A percentile compares a stretch with the other conserved stretches of the same genome.
Conservation (phyloP, 2,113 vertebrate genomes). For the Alouatta palliata region DNA sequence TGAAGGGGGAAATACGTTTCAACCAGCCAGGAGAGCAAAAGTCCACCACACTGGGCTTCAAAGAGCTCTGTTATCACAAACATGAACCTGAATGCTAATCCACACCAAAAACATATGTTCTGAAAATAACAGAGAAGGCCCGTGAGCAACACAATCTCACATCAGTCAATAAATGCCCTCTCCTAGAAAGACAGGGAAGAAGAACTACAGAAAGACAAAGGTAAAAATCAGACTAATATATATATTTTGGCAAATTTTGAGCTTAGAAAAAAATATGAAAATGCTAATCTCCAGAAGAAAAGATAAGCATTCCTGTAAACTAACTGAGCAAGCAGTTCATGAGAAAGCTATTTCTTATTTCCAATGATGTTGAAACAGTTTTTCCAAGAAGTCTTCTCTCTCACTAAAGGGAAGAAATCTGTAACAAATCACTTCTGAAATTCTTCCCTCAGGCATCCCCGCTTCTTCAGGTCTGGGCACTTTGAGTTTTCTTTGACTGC, state of each 20-base stretch:
- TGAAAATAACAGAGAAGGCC: background rate
- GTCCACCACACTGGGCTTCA: background rate
- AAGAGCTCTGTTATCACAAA: background rate
- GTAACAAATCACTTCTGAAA: constrained; percentile 26
- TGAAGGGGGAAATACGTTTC: constrained; percentile 36
- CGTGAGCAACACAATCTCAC: background rate
- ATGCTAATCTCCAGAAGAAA: background rate
- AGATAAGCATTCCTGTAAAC: background rate
- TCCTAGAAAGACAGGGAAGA: background rate
- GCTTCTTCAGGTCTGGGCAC: background rate
- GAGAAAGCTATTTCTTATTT: constrained; percentile 43
- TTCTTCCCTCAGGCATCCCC: background rate
- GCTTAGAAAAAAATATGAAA: background rate
- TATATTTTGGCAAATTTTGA: background rate
- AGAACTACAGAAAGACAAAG: background rate
- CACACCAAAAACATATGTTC: background rate
- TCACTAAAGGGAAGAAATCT: constrained; percentile 28
- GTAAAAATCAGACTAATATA: background rate
- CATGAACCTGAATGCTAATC: background rate
- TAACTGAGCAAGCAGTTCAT: background rate
- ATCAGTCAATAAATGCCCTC: background rate
- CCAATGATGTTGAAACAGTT: constrained; percentile 42
- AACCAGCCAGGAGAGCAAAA: background rate
- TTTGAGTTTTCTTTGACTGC: background rate
- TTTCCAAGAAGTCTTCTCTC: constrained; percentile 54